phyloP scores from a whole-genome alignment of 2,113 vertebrate species.

The Carlito syrichta region DNA sequence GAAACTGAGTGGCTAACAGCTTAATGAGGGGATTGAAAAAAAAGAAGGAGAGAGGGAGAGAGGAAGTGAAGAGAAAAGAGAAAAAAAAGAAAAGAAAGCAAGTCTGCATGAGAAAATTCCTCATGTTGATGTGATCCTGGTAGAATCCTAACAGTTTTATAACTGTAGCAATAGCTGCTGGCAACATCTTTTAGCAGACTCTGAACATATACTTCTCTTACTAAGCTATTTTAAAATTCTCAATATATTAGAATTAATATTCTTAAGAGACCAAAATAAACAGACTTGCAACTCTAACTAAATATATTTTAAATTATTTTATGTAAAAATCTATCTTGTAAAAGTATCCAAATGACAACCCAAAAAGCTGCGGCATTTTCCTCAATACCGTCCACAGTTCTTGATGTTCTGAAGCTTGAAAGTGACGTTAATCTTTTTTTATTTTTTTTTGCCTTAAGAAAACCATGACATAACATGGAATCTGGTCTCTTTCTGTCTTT shows the following conservation, averaged over 20 bases:
- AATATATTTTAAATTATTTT: not conserved
- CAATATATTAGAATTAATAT: constrained; percentile 1
- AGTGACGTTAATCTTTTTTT: not conserved
- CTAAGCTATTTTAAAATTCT: not conserved
- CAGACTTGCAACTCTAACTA: not conserved
- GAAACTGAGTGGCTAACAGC: constrained; percentile 56
- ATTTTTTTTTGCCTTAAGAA: not conserved
- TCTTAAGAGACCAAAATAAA: not conserved
- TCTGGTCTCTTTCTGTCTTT: not conserved
- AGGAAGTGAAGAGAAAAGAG: not conserved
- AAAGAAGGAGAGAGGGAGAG: not conserved
- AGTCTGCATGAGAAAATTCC: constrained; percentile 24
- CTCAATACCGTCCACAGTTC: not conserved
- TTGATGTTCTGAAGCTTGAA: not conserved
- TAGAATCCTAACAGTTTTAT: constrained; percentile 53
- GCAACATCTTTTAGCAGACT: constrained; percentile 56
- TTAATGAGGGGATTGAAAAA: not conserved
- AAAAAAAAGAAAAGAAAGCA: rapidly evolving
- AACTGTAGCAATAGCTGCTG: constrained; percentile 61
- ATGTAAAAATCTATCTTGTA: not conserved
- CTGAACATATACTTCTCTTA: constrained; percentile 29
- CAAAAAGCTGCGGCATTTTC: not conserved
- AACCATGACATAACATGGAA: not conserved
- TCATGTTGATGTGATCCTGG: constrained; percentile 39
- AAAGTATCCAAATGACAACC: not conserved